These are phyloP conservation scores for Columbina picui DNA, from an alignment of 2,113 vertebrate species.

Conservation along the genomic window DNA sequence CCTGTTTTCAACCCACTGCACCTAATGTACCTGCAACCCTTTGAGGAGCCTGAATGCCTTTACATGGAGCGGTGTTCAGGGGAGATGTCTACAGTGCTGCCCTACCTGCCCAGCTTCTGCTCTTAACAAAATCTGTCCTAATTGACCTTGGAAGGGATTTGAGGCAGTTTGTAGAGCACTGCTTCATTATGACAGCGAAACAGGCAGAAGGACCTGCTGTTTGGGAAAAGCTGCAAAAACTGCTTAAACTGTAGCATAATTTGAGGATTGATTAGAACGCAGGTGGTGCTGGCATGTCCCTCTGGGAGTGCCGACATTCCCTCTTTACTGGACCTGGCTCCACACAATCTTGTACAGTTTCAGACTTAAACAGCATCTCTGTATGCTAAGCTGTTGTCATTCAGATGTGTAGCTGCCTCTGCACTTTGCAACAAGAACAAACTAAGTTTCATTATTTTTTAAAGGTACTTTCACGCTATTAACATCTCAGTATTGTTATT, in stretches of 20 bases:
- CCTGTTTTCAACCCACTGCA: rapidly evolving
- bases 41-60: background rate
- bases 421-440: background rate
- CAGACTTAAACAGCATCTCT: background rate
- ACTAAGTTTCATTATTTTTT: background rate
- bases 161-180: background rate
- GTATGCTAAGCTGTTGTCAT: background rate
- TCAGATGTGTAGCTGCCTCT: background rate
- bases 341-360: background rate
- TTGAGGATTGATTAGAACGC: background rate
- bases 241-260: background rate
- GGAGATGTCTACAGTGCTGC: background rate
- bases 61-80: background rate
- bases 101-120: background rate
- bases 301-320: background rate
- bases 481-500: background rate
- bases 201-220: background rate
- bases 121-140: background rate
- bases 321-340: background rate
- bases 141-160: background rate
- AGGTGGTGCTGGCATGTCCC: background rate
- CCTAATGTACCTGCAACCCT: background rate
- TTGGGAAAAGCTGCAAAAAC: background rate
- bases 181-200: background rate
- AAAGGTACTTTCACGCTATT: background rate